phyloP scores from a whole-genome alignment of 2,888 invertebrate genomes.

The Mycalesis mineus region DNA sequence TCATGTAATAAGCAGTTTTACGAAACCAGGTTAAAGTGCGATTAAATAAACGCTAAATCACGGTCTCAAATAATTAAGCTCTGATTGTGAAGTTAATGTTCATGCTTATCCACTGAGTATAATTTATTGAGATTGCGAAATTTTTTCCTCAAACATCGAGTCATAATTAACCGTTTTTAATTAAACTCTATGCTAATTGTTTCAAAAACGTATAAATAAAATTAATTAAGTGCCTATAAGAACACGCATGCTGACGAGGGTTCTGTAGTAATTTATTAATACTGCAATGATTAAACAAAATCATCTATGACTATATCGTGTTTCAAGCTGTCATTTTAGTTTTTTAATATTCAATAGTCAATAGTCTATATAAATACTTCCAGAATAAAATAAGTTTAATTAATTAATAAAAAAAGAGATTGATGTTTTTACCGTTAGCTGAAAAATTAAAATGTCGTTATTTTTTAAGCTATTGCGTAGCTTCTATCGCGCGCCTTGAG shows the following conservation, averaged over 20 bases:
- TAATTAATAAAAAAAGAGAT: too few species aligned
- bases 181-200: neutral
- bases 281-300: too few species aligned
- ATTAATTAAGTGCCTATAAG: neutral
- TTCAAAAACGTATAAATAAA: neutral
- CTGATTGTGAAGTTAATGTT: constrained; percentile 11
- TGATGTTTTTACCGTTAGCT: too few species aligned
- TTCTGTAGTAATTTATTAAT: neutral
- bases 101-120: constrained; percentile 46
- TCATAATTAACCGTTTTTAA: neutral
- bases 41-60: constrained; percentile 13
- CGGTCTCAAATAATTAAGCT: constrained; percentile 1
- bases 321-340: too few species aligned
- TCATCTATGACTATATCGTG: too few species aligned
- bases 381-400: too few species aligned
- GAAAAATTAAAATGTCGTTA: too few species aligned
- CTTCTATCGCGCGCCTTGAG: too few species aligned
- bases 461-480: too few species aligned
- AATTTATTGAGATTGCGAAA: constrained; percentile 42
- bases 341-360: too few species aligned
- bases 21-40: constrained; percentile 3
- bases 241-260: neutral
- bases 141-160: constrained; percentile 17
- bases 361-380: too few species aligned
- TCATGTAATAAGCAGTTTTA: neutral